These are phyloP conservation scores for Andrena fulva DNA, from an alignment of 2,888 invertebrate species.

Conservation along the genomic window DNA sequence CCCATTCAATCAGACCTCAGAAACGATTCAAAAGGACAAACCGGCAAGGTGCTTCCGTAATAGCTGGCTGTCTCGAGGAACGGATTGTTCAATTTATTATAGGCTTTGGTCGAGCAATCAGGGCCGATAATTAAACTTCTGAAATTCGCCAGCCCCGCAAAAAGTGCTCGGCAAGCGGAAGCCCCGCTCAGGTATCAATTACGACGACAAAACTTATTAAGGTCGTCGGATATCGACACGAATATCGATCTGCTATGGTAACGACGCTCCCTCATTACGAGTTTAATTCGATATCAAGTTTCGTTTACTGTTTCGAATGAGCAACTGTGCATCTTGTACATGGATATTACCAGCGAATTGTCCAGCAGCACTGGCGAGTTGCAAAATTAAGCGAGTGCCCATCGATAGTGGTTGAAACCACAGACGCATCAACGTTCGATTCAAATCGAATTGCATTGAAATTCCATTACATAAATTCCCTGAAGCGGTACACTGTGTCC, in stretches of 20 bases:
- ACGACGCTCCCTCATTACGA: constrained; percentile 34
- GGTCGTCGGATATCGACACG: constrained; percentile 63
- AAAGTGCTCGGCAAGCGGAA: constrained; percentile 68
- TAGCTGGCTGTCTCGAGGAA: constrained; percentile 21
- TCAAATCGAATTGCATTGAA: background rate
- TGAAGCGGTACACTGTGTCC: background rate
- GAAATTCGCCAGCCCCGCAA: constrained; percentile 63
- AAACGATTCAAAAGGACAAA: constrained; percentile 20
- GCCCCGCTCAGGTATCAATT: constrained; percentile 63
- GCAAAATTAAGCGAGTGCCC: background rate
- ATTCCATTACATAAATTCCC: background rate
- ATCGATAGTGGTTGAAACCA: background rate
- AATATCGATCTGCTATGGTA: constrained; percentile 42
- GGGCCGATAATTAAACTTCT: constrained; percentile 72
- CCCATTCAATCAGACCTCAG: constrained; percentile 31
- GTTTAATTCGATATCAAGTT: constrained; percentile 13
- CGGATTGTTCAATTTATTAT: constrained; percentile 67
- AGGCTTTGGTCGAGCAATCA: constrained; percentile 63
- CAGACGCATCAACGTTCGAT: background rate
- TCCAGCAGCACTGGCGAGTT: background rate
- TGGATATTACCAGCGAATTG: background rate
- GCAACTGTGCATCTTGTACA: background rate
- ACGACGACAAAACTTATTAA: constrained; percentile 69
- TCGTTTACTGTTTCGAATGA: background rate
- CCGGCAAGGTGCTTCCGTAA: constrained; percentile 24